Base-by-base conservation (phyloP, 2,888 invertebrate species). In the Epistrophe eligans region DNA sequence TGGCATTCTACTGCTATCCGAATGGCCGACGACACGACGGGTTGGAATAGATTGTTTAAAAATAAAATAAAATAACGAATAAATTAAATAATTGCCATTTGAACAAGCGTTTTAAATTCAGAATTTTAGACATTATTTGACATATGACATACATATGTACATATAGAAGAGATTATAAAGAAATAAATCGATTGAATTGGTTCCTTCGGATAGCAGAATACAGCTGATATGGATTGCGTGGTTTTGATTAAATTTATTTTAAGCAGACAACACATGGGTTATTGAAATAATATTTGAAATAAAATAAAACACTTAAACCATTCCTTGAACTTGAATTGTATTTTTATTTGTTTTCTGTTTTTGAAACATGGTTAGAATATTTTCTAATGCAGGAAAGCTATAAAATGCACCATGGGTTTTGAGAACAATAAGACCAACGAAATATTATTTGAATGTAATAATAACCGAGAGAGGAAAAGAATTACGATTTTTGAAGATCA, bases 231-330 rank as follows among this genome's bases (percentile, higher is more conserved):
- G n/a, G 11, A 58, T 58, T 19, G 38, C 11, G 11, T 32, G 28
- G 15, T 28, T 32, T n/a, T 40, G 0, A 19, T 40, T 40, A 19
- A 35, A 17, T 13, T 60, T 40, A 8, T 58, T 60, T 38, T 60
- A 40, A 60, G 60, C 40, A 60, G 60, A 60, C 19, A 60, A 60
- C 60, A 40, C 19, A 19, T 60, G 13, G 40, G 40, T 60, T 38
- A 24, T 28, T 15, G 11, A 52, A 52, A 13, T 0, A 24, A n/a
- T n/a, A n/a, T n/a, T 15, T 4, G 4, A 48, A 10, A 19, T 11
- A 52, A 6, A 24, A 2, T 2, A 13, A 35, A 35, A 48, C 48
- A 48, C 17, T 52, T 52, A 52, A 24, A 24, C 24, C 13, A 52
- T 52, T 52, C 6, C 24, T 24, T 52, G 5, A 13, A 7, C 24